phyloP scores from a whole-genome alignment of 2,113 vertebrate species.

The Damaliscus lunatus region DNA sequence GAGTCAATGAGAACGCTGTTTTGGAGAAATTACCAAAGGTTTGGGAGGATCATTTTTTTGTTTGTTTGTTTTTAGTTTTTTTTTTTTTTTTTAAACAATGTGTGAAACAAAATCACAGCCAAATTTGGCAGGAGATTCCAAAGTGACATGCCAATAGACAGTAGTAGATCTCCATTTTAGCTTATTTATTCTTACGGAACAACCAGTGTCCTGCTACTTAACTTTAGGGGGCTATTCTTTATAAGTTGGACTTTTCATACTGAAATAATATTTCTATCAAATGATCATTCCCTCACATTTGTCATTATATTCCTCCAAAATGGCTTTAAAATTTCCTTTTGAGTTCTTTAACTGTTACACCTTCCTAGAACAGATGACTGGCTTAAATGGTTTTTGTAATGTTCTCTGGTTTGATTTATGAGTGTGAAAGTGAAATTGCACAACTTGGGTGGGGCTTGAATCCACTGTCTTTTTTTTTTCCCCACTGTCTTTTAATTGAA shows the following conservation, averaged over 20 bases:
- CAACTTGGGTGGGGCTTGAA: not conserved
- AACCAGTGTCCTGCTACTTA: not conserved
- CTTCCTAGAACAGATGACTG: slow-evolving; percentile 32
- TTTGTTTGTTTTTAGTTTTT: not conserved
- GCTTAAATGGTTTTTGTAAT: not conserved
- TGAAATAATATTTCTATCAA: slow-evolving; percentile 9
- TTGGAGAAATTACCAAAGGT: not conserved
- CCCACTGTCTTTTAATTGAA: not conserved
- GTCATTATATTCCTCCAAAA: not conserved
- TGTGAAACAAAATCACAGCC: not conserved
- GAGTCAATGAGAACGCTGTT: not conserved
- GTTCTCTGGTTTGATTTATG: slow-evolving; percentile 27
- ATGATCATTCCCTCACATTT: not conserved
- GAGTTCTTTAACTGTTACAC: not conserved
- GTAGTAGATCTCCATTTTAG: not conserved
- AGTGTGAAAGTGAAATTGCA: not conserved
- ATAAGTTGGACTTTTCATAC: slow-evolving; percentile 16
- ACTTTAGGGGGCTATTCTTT: not conserved
- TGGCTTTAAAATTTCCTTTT: not conserved
- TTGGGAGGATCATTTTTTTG: not conserved
- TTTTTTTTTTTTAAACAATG: not conserved
- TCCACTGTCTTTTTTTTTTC: not conserved
- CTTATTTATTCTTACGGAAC: not conserved
- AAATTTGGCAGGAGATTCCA: not conserved
- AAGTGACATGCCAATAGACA: not conserved